Conservation (phyloP, 2,888 invertebrate genomes). For the Drosophila tripunctata region DNA sequence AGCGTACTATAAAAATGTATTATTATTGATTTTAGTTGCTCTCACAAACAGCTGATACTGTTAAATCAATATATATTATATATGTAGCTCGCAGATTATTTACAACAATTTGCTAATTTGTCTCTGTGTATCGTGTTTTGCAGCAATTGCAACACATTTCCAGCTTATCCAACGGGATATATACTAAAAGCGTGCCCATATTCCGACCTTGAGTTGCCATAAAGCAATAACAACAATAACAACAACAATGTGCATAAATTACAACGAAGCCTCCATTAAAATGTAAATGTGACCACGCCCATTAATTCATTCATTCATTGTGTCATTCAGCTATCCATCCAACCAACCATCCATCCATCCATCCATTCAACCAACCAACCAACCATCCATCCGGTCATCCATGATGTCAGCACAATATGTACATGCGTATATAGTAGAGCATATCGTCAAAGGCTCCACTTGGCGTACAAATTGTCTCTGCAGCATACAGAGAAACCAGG, state of each 20-base stretch:
- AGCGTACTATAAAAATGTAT: too few relatives aligned
- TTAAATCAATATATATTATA: too few relatives aligned
- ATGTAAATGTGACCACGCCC: constrained; percentile 68
- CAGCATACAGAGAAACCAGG: constrained; percentile 14
- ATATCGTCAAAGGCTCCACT: constrained; percentile 39
- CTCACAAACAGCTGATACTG: too few relatives aligned
- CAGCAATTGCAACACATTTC: not conserved
- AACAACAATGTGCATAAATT: constrained; percentile 64
- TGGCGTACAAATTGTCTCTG: constrained; percentile 40
- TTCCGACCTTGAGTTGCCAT: constrained; percentile 56
- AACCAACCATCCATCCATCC: constrained; percentile 1
- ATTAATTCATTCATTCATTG: constrained; percentile 25
- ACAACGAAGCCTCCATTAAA: constrained; percentile 46
- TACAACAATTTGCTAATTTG: not conserved
- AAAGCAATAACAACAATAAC: constrained; percentile 19
- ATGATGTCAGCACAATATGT: constrained; percentile 62
- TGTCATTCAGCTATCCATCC: constrained; percentile 12
- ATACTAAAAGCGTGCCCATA: constrained; percentile 12
- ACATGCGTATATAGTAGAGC: too few relatives aligned
- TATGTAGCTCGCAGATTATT: not conserved
- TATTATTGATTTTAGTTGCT: too few relatives aligned
- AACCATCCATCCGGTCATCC: constrained; percentile 23
- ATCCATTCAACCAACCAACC: constrained; percentile 6
- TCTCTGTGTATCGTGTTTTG: not conserved
- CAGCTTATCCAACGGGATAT: constrained; percentile 3